These are phyloP conservation scores for Orthonyx spaldingii DNA, from an alignment of 2,113 vertebrate species.

Conservation along the genomic window DNA sequence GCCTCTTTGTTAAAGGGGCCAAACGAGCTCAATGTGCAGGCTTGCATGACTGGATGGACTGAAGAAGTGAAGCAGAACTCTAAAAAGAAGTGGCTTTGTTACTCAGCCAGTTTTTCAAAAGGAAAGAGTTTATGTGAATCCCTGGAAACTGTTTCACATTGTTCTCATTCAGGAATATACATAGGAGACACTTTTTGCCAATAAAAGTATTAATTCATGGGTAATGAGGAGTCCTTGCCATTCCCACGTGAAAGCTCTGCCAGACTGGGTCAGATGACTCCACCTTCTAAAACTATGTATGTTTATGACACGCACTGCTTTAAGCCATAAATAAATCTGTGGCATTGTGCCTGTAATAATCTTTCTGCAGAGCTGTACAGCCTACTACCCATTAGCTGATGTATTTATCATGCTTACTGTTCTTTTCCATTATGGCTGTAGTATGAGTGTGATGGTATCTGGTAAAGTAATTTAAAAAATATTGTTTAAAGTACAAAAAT, in stretches of 20 bases:
- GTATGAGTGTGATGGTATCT: not conserved
- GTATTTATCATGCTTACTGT: slow-evolving; percentile 43
- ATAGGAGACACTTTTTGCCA: slow-evolving; percentile 40
- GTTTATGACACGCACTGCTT: slow-evolving; percentile 40
- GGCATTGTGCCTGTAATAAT: slow-evolving; percentile 54
- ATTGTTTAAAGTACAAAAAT: slow-evolving; percentile 23
- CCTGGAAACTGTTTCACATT: slow-evolving; percentile 43
- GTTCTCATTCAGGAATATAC: slow-evolving; percentile 39
- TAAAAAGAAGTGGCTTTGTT: slow-evolving; percentile 10
- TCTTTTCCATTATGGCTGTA: slow-evolving; percentile 44
- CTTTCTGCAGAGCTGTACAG: slow-evolving; percentile 13
- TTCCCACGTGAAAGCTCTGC: slow-evolving; percentile 44
- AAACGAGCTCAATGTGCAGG: not conserved
- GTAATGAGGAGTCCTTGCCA: slow-evolving; percentile 22
- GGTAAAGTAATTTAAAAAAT: slow-evolving; percentile 23
- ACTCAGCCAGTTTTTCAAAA: slow-evolving; percentile 5
- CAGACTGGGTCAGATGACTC: slow-evolving; percentile 57
- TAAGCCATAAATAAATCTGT: slow-evolving; percentile 52
- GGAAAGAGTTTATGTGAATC: slow-evolving; percentile 1
- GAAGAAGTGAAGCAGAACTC: not conserved
- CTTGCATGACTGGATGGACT: not conserved
- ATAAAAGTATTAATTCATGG: slow-evolving; percentile 53
- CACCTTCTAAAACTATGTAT: slow-evolving; percentile 52
- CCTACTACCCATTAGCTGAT: slow-evolving; percentile 47
- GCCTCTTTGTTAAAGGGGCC: not conserved